Base-by-base conservation (phyloP, 2,797 vertebrate genomes). In the Oreochromis mossambicus region DNA sequence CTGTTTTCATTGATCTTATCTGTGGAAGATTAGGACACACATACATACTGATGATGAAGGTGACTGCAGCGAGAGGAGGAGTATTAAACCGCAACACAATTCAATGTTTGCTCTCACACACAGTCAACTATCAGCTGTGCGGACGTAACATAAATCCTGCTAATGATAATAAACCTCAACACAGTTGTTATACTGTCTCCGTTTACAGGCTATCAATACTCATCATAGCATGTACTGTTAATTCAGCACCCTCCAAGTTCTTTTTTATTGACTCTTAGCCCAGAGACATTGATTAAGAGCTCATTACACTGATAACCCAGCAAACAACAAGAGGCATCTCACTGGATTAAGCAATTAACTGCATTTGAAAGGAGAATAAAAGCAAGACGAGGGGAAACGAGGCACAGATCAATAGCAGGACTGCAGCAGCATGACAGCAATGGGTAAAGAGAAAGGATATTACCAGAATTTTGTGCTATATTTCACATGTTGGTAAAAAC, bases 1-100 rank as follows among this genome's bases (percentile, higher is more conserved):
- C 29, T 43, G 61, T 81, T 81, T 68, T 83, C 56, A 85, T 83
- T 52, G 90, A 89, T 91, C 43, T 90, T 89, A 92, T 86, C 91
- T 75, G 68, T 66, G 56, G 54, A 83, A 5, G 55, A 80, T 63
- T 82, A 87, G 63, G 77, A 82, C 87, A 82, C 83, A 82, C 68
- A 10, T 1, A 17, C 77, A 68, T 75, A 52, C 5, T 82, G 81
- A 51, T 70, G 79, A 85, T 85, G 77, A 84, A 86, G 77, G 79
- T 68, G 81, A 86, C 75, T 73, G 86, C n/a, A 0, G 73, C 17
- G 54, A 61, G 50, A 77, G 17, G 34, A 21, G 26, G 68, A 61
- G 51, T 48, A 55, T 78, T 14, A 19, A 51, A 6, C 17, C 19
- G 32, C 50, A 77, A 70, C 52, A 77, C 1, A 2, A 15, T 9